A percentile compares a stretch with the other conserved stretches of the same genome.
Evolutionary conservation across 2,888 invertebrate species (phyloP).

Genomic region (Marasmarcha lunaedactyla): DNA sequence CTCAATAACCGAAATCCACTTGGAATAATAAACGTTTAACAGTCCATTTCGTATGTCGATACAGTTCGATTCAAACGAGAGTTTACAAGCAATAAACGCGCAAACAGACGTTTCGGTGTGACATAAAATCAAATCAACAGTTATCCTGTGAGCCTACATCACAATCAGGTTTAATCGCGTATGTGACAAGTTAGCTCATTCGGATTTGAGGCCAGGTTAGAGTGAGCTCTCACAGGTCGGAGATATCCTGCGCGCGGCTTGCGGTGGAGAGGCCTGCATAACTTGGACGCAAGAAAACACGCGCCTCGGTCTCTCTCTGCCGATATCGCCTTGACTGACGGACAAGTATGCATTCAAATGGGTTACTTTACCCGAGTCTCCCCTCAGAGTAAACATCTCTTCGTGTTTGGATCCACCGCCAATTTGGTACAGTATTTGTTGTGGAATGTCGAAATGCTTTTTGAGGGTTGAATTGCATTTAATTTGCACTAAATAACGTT

Average conservation of each 20-base stretch:
- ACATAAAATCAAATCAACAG: conserved; percentile 71
- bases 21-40: conserved; percentile 59
- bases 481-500: conserved; percentile 63
- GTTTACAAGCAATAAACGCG: conserved; percentile 65
- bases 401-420: conserved; percentile 46
- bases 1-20: conserved; percentile 38
- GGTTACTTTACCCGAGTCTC: conserved; percentile 73
- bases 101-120: conserved; percentile 65
- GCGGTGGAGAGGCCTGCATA: conserved; percentile 25
- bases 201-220: conserved; percentile 16
- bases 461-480: conserved; percentile 65
- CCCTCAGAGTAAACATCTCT: conserved; percentile 52
- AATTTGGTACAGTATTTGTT: conserved; percentile 66
- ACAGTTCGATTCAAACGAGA: conserved; percentile 55
- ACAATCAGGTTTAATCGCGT: conserved; percentile 68
- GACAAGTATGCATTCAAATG: conserved; percentile 82
- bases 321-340: conserved; percentile 77
- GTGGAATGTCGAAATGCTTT: conserved; percentile 62
- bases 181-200: conserved; percentile 65
- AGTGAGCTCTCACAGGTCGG: conserved; percentile 5
- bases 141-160: conserved; percentile 68
- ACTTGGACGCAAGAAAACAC: conserved; percentile 36
- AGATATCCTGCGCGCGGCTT: conserved; percentile 1
- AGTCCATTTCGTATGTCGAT: conserved; percentile 60
- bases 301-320: conserved; percentile 44